A percentile compares a stretch with the other conserved stretches of the same genome.
Evolutionary conservation across 2,888 invertebrate genomes (phyloP).

Genomic region (Cloeon dipterum): DNA sequence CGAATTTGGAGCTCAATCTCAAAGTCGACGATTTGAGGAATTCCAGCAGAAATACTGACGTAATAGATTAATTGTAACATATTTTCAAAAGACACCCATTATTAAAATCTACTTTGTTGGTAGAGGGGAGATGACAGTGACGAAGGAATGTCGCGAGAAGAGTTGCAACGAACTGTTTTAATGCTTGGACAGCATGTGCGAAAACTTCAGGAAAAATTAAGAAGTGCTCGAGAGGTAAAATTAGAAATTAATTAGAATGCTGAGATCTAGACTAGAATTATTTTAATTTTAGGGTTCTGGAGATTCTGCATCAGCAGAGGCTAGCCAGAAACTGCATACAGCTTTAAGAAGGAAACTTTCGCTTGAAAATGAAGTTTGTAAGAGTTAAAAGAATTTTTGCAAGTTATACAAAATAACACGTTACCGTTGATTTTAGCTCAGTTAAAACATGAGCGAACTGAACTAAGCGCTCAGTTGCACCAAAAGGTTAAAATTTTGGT

Average conservation of each 20-base stretch:
- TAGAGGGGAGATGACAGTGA: neutral
- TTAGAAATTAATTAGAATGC: neutral
- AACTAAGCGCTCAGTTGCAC: neutral
- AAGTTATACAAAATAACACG: no score
- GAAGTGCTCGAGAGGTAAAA: neutral
- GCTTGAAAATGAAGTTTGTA: neutral
- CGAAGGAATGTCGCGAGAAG: neutral
- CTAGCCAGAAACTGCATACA: neutral
- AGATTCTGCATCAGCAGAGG: neutral
- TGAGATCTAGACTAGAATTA: no score
- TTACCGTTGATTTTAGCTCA: no score
- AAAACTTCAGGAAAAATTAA: neutral
- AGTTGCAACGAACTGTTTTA: neutral
- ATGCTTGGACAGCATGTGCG: neutral
- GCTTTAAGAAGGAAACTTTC: neutral
- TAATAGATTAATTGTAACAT: no score
- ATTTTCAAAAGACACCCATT: no score
- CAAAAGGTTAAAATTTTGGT: neutral
- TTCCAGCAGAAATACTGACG: neutral
- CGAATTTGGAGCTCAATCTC: neutral
- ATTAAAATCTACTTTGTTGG: neutral
- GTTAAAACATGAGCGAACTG: neutral
- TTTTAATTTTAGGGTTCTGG: neutral
- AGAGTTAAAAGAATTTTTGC: no score
- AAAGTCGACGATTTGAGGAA: neutral